Conservation (phyloP, 1,140 invertebrate genomes). For the Drosophila tsacasi region DNA sequence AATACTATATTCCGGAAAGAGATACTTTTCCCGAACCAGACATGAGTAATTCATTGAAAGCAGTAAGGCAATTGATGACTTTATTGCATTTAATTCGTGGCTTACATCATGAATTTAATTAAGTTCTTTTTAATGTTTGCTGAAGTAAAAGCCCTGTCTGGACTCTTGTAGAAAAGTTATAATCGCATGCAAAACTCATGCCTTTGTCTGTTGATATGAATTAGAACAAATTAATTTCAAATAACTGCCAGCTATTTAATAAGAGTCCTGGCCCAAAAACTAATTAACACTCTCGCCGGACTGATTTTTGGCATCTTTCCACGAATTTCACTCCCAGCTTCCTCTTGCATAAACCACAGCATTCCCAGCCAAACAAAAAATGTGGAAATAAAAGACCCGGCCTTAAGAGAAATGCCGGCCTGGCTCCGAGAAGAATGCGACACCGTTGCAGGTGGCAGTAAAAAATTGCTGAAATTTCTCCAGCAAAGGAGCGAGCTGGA, state of each 20-base stretch:
- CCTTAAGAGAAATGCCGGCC: slow-evolving; percentile 42
- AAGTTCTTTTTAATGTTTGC: slow-evolving; percentile 13
- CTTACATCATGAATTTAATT: not conserved
- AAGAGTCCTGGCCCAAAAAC: slow-evolving; percentile 27
- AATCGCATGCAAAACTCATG: not conserved
- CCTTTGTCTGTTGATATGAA: not conserved
- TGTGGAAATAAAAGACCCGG: slow-evolving; percentile 37
- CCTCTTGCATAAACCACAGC: slow-evolving; percentile 57
- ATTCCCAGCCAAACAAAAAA: slow-evolving; percentile 34
- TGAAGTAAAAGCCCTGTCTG: no score
- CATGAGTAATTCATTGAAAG: not conserved
- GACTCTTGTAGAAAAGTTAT: not conserved
- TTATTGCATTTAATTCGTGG: not conserved
- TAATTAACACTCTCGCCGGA: slow-evolving; percentile 54
- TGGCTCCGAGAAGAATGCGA: slow-evolving; percentile 54
- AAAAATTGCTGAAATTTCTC: slow-evolving; percentile 77
- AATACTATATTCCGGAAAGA: not conserved
- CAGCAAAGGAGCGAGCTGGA: slow-evolving; percentile 25
- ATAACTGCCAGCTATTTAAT: not conserved
- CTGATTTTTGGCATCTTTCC: slow-evolving; percentile 10
- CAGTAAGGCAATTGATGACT: not conserved
- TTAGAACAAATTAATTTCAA: not conserved
- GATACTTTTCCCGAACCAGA: not conserved
- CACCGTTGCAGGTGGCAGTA: slow-evolving; percentile 77
- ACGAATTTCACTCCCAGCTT: slow-evolving; percentile 3